A percentile compares a stretch with the other conserved stretches of the same genome.
These are phyloP conservation scores for Ptychadena robeensis DNA, from an alignment of 2,797 vertebrate species.

Conservation along the genomic window DNA sequence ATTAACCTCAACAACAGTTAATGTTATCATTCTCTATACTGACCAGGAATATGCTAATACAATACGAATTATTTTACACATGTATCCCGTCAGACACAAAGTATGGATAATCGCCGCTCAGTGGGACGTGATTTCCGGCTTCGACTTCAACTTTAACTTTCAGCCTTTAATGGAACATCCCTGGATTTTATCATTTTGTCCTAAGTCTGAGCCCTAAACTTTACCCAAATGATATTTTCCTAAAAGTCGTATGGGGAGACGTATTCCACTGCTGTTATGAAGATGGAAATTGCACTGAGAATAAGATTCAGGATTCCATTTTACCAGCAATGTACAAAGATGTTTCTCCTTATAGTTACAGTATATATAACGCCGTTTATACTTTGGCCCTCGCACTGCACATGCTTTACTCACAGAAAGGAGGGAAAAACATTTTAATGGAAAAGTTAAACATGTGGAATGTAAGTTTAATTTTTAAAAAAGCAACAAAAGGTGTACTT, in stretches of 20 bases:
- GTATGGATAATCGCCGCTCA: constrained; percentile 28
- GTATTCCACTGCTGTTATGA: not conserved
- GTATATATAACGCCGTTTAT: constrained; percentile 29
- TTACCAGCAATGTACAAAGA: not conserved
- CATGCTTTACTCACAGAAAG: too few relatives aligned
- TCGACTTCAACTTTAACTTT: constrained; percentile 12
- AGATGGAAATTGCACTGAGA: not conserved
- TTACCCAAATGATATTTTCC: constrained; percentile 35
- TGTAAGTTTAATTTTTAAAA: too few relatives aligned
- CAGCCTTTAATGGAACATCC: constrained; percentile 19
- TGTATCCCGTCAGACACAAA: not conserved
- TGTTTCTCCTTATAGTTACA: constrained; percentile 18
- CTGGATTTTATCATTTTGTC: not conserved
- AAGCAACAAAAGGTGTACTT: too few relatives aligned
- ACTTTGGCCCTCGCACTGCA: not conserved
- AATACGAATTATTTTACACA: constrained; percentile 10
- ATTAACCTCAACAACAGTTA: not conserved
- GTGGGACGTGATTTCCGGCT: constrained; percentile 11
- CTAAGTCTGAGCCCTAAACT: not conserved
- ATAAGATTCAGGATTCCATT: not conserved
- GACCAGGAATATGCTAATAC: constrained; percentile 10
- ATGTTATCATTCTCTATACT: constrained; percentile 28
- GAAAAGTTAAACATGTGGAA: too few relatives aligned
- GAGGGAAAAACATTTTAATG: too few relatives aligned
- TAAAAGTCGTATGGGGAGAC: not conserved